Evolutionary conservation across 1,140 invertebrate species (phyloP).

Genomic region (Hylaeus volcanicus): DNA sequence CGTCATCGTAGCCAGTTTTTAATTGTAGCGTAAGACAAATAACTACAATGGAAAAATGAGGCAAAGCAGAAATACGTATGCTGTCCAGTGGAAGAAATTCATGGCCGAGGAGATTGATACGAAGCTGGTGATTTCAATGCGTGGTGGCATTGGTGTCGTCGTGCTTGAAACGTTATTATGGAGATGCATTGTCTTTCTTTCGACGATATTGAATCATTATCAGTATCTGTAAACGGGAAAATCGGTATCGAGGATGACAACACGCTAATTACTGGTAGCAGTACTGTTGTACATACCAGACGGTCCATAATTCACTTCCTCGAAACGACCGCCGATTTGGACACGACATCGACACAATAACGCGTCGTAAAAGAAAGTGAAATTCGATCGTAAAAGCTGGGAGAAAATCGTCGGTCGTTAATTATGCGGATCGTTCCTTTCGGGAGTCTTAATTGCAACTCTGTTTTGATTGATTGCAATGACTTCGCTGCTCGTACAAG

Average conservation of each 20-base stretch:
- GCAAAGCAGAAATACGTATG: too few species aligned
- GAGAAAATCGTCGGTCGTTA: slow-evolving; percentile 42
- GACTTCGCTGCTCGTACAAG: slow-evolving; percentile 25
- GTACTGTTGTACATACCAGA: not conserved
- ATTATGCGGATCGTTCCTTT: slow-evolving; percentile 39
- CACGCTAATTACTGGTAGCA: not conserved
- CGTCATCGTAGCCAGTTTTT: too few species aligned
- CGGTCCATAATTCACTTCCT: not conserved
- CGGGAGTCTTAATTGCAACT: slow-evolving; percentile 43
- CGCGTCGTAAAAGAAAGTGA: slow-evolving; percentile 41
- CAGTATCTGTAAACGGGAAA: too few species aligned
- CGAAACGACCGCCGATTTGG: slow-evolving; percentile 2
- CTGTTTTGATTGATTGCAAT: slow-evolving; percentile 43
- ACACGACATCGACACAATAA: not conserved
- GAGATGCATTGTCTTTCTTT: too few species aligned
- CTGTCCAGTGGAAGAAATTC: too few species aligned
- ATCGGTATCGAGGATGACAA: too few species aligned
- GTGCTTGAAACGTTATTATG: too few species aligned
- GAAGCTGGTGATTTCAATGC: not conserved
- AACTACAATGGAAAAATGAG: too few species aligned
- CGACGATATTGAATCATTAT: too few species aligned
- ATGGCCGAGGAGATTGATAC: too few species aligned
- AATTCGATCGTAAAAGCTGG: slow-evolving; percentile 49
- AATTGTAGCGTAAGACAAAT: too few species aligned
- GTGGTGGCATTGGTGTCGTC: too few species aligned